These are phyloP conservation scores for Acheta domesticus DNA, from an alignment of 2,888 invertebrate genomes.

Conservation along the genomic window DNA sequence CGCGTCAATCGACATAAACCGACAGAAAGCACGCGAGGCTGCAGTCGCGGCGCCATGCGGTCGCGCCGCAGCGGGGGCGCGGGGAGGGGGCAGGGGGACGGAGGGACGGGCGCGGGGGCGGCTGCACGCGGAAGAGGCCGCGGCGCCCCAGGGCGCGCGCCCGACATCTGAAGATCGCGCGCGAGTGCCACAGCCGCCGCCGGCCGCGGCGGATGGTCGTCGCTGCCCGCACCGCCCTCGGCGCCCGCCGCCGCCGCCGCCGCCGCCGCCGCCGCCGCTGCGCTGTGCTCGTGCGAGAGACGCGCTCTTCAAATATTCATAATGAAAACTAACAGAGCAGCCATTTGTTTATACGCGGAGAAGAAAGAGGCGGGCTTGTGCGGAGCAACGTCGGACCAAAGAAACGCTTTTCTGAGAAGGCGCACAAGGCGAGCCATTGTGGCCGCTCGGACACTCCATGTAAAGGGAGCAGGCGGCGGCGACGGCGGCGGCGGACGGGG, in stretches of 20 bases:
- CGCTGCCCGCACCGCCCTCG: too few relatives aligned
- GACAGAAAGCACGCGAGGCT: too few relatives aligned
- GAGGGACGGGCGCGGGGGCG: too few relatives aligned
- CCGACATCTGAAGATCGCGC: too few relatives aligned
- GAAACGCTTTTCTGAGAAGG: neutral
- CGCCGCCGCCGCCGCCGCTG: neutral
- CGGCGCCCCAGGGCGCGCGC: too few relatives aligned
- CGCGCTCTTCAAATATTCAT: constrained; percentile 22
- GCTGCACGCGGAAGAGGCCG: too few relatives aligned
- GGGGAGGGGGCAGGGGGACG: too few relatives aligned
- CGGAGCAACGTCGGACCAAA: constrained; percentile 9
- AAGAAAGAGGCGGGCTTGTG: neutral
- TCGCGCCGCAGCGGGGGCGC: too few relatives aligned
- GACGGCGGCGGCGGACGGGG: constrained; percentile 28
- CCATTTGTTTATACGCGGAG: constrained; percentile 27
- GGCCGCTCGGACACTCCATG: constrained; percentile 20
- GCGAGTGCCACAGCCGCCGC: too few relatives aligned
- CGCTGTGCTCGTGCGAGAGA: neutral
- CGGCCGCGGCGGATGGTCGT: too few relatives aligned
- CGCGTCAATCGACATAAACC: too few relatives aligned
- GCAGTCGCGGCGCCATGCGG: too few relatives aligned
- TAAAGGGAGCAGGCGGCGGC: constrained; percentile 39
- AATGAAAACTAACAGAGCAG: constrained; percentile 29
- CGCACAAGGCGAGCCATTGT: neutral
- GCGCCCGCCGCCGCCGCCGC: neutral